Evolutionary conservation across 2,113 vertebrate genomes (phyloP).

Genomic region (Hydropotes inermis): DNA sequence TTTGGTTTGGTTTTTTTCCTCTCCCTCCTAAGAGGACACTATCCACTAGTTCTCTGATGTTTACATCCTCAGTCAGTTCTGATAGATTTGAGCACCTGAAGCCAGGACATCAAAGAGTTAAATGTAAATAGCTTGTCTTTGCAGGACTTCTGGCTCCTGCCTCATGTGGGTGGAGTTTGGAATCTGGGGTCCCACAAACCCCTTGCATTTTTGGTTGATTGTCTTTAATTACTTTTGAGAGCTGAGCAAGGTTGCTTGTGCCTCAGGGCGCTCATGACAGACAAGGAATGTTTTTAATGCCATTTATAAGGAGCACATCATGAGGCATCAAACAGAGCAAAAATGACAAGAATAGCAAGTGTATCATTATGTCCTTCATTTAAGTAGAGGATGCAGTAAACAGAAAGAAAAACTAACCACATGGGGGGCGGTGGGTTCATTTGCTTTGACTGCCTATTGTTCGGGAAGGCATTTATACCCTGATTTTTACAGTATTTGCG

Average conservation of each 20-base stretch:
- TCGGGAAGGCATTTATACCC: slow-evolving; percentile 52
- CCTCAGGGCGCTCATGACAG: slow-evolving; percentile 77
- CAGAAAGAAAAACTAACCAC: neutral
- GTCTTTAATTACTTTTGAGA: slow-evolving; percentile 87
- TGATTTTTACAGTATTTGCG: neutral
- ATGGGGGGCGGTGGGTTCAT: neutral
- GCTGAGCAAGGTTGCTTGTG: slow-evolving; percentile 74
- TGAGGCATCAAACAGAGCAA: slow-evolving; percentile 77
- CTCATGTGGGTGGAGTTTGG: slow-evolving; percentile 81
- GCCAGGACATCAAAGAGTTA: slow-evolving; percentile 63
- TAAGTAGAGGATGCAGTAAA: neutral
- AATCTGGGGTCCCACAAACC: slow-evolving; percentile 78
- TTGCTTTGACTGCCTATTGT: slow-evolving; percentile 61
- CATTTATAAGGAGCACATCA: slow-evolving; percentile 77
- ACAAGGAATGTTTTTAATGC: slow-evolving; percentile 81
- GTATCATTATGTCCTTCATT: slow-evolving; percentile 55
- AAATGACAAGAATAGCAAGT: slow-evolving; percentile 76
- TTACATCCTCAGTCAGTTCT: neutral
- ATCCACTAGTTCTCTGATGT: neutral
- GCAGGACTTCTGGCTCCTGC: slow-evolving; percentile 57
- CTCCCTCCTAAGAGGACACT: neutral
- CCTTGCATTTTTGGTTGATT: slow-evolving; percentile 85
- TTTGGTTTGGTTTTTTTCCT: neutral
- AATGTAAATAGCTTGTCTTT: slow-evolving; percentile 73
- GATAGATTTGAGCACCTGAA: accelerated